Conservation (phyloP, 2,888 invertebrate species). For the Petrophora chlorosata region DNA sequence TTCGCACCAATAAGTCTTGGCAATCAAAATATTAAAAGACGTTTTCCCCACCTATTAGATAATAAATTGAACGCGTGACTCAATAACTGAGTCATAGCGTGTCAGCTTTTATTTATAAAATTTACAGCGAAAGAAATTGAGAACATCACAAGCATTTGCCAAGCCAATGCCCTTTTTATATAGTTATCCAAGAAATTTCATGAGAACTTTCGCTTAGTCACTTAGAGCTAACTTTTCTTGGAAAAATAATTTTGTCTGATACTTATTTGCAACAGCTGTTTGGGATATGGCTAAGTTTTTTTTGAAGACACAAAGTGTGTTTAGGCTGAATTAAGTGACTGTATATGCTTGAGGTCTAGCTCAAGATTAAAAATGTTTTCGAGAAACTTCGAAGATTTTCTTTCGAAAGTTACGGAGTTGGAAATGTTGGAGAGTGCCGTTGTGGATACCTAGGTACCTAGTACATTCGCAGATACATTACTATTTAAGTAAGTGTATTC, state of each 20-base stretch:
- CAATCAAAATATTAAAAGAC: not conserved
- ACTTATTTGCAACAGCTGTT: slow-evolving; percentile 22
- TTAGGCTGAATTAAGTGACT: slow-evolving; percentile 7
- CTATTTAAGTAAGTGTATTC: no score
- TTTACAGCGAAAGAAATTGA: slow-evolving; percentile 4
- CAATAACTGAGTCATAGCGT: slow-evolving; percentile 23
- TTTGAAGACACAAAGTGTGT: slow-evolving; percentile 6
- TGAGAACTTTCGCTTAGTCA: slow-evolving; percentile 13
- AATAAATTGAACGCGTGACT: slow-evolving; percentile 27
- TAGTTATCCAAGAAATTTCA: slow-evolving; percentile 17
- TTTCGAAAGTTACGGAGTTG: not conserved
- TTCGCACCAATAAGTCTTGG: not conserved
- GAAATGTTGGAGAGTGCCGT: not conserved
- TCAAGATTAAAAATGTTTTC: not conserved
- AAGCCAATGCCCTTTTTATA: slow-evolving; percentile 21
- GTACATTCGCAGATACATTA: no score
- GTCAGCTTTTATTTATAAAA: slow-evolving; percentile 22
- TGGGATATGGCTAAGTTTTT: slow-evolving; percentile 4
- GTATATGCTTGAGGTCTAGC: slow-evolving; percentile 8
- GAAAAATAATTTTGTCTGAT: slow-evolving; percentile 21
- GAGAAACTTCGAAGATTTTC: not conserved
- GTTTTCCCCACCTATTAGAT: slow-evolving; percentile 14
- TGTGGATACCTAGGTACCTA: not conserved
- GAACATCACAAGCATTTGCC: slow-evolving; percentile 5
- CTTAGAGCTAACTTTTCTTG: slow-evolving; percentile 16